phyloP scores from a whole-genome alignment of 2,797 vertebrate genomes.

The Champsocephalus gunnari region DNA sequence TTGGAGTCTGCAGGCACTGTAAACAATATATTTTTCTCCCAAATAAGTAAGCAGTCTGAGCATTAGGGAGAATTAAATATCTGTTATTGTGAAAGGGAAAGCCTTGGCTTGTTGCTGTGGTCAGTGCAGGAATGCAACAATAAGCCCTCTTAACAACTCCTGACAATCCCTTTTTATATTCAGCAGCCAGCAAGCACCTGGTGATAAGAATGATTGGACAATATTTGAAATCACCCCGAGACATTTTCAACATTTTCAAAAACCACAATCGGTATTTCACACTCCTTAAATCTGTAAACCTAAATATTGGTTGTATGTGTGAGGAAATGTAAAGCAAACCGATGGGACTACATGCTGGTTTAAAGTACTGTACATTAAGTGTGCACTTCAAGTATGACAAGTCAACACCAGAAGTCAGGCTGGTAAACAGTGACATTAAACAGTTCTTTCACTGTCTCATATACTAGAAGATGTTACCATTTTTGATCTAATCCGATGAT shows the following conservation, averaged over 20 bases:
- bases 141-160: slow-evolving; percentile 62
- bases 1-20: slow-evolving; percentile 71
- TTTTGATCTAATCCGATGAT: slow-evolving; percentile 13
- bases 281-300: slow-evolving; percentile 14
- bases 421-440: neutral
- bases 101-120: slow-evolving; percentile 46
- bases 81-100: slow-evolving; percentile 45
- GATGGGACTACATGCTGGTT: slow-evolving; percentile 18
- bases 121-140: slow-evolving; percentile 59
- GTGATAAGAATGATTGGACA: slow-evolving; percentile 67
- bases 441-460: neutral
- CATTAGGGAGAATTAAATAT: slow-evolving; percentile 57
- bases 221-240: slow-evolving; percentile 36
- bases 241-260: slow-evolving; percentile 47
- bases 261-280: slow-evolving; percentile 10
- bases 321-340: slow-evolving; percentile 29
- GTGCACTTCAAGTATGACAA: slow-evolving; percentile 8
- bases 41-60: slow-evolving; percentile 63
- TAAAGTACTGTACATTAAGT: neutral
- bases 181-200: slow-evolving; percentile 27
- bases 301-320: slow-evolving; percentile 32
- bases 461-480: slow-evolving; percentile 13
- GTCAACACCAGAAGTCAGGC: neutral
- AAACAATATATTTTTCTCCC: slow-evolving; percentile 76
- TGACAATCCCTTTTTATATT: slow-evolving; percentile 53